Evolutionary conservation across 2,113 vertebrate species (phyloP).

Genomic region (Lasiurus borealis): DNA sequence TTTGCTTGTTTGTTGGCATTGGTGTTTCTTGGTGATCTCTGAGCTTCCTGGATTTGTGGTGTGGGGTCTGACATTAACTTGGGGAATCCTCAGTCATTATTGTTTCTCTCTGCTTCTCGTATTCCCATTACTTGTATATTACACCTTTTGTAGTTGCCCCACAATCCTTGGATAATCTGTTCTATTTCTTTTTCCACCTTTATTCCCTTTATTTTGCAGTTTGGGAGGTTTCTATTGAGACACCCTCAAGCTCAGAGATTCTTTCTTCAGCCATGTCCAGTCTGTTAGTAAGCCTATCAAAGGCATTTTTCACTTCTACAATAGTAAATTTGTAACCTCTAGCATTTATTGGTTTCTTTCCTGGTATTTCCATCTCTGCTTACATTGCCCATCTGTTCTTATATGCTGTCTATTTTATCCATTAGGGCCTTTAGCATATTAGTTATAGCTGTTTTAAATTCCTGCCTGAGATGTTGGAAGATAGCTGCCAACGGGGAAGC

Average conservation of each 20-base stretch:
- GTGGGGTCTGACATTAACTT: conserved; percentile 12
- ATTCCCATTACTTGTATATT: neutral
- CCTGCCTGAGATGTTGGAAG: no score
- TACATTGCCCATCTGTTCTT: neutral
- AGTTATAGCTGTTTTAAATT: conserved; percentile 3
- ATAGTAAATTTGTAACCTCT: neutral
- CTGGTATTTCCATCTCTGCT: neutral
- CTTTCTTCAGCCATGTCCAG: neutral
- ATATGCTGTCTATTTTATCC: neutral
- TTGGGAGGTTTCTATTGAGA: neutral
- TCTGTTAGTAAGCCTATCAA: neutral
- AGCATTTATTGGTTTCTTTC: neutral
- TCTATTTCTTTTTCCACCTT: neutral
- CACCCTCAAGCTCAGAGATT: neutral
- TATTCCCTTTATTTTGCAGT: conserved; percentile 3
- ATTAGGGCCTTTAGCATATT: neutral
- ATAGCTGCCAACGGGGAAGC: no score
- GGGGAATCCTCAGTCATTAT: neutral
- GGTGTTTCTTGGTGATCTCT: neutral
- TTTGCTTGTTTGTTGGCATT: neutral
- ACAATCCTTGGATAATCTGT: neutral
- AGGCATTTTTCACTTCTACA: neutral
- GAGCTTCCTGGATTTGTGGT: neutral
- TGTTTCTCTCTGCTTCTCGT: neutral
- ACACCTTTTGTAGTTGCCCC: neutral